These are phyloP conservation scores for Alviniconcha marisindica DNA, from an alignment of 1,140 invertebrate species.

Conservation along the genomic window DNA sequence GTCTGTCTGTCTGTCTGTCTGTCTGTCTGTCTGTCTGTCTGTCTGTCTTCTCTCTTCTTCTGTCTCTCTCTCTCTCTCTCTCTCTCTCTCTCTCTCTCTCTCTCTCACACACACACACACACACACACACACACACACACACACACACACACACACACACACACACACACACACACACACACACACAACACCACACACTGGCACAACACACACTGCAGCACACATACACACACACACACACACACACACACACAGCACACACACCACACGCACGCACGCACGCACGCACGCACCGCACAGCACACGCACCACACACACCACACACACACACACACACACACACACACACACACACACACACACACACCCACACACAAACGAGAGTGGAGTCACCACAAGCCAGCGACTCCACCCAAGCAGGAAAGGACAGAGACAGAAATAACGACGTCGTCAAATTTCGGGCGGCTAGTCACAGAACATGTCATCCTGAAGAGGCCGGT, in stretches of 20 bases:
- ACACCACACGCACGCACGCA: no score
- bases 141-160: slow-evolving; percentile 19
- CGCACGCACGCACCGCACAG: no score
- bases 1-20: slow-evolving; percentile 20
- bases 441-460: no score
- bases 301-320: no score
- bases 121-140: slow-evolving; percentile 28
- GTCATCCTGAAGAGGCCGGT: not conserved
- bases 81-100: slow-evolving; percentile 30
- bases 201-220: no score
- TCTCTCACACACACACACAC: slow-evolving; percentile 15
- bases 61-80: slow-evolving; percentile 34
- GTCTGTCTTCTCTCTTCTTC: not conserved
- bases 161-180: slow-evolving; percentile 31
- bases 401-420: not conserved
- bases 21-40: not conserved
- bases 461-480: not conserved
- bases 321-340: no score
- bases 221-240: no score
- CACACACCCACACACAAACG: not conserved
- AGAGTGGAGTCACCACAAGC: no score
- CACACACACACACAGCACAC: slow-evolving; percentile 2
- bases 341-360: no score
- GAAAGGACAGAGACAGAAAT: not conserved
- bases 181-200: no score